Evolutionary conservation across 2,888 invertebrate genomes (phyloP).

Genomic region (Pediacus dermestoides): DNA sequence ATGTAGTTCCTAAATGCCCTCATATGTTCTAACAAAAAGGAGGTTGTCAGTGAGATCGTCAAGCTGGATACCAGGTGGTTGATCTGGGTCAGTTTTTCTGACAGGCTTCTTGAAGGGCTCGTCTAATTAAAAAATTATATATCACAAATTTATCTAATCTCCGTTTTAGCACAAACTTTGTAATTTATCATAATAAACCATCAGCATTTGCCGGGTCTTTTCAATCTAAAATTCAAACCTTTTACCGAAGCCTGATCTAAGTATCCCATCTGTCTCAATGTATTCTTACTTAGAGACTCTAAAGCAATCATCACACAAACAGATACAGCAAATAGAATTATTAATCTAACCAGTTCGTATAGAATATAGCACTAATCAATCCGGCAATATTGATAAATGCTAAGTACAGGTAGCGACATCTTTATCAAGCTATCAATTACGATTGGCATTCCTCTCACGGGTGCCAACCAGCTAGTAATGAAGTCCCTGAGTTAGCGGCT

Average conservation of each 20-base stretch:
- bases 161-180: slow-evolving; percentile 23
- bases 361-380: slow-evolving; percentile 21
- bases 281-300: no score
- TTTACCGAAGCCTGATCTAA: no score
- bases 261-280: no score
- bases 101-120: no score
- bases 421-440: slow-evolving; percentile 46
- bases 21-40: slow-evolving; percentile 16
- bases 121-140: slow-evolving; percentile 24
- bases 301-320: no score
- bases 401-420: slow-evolving; percentile 44
- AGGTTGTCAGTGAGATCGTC: slow-evolving; percentile 19
- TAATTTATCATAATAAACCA: slow-evolving; percentile 25
- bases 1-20: slow-evolving; percentile 5
- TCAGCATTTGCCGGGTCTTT: no score
- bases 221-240: no score
- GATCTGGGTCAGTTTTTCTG: slow-evolving; percentile 30
- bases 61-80: slow-evolving; percentile 29
- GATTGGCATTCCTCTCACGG: slow-evolving; percentile 33
- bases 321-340: no score
- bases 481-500: slow-evolving; percentile 35
- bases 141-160: slow-evolving; percentile 31
- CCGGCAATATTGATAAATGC: slow-evolving; percentile 31
- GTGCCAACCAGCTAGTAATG: slow-evolving; percentile 37
- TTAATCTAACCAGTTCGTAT: no score